phyloP scores from a whole-genome alignment of 1,140 invertebrate genomes.

The Drosophila nebulosa region DNA sequence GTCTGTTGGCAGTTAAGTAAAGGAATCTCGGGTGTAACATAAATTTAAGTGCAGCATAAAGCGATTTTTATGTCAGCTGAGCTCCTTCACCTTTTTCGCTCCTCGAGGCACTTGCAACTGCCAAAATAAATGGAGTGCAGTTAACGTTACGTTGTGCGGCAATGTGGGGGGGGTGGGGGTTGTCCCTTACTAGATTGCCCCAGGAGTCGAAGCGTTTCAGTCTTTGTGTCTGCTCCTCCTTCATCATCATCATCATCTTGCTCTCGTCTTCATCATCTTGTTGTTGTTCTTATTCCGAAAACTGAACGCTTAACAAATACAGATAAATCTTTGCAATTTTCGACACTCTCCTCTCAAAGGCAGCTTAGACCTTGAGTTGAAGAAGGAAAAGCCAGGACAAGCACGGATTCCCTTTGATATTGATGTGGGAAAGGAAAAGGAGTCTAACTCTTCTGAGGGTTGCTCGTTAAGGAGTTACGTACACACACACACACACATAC shows the following conservation, averaged over 20 bases:
- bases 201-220: slow-evolving; percentile 20
- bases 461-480: slow-evolving; percentile 60
- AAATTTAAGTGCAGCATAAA: slow-evolving; percentile 78
- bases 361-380: slow-evolving; percentile 27
- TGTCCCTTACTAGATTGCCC: slow-evolving; percentile 18
- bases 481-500: slow-evolving; percentile 10
- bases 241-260: neutral
- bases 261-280: neutral
- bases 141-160: slow-evolving; percentile 37
- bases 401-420: neutral
- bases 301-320: slow-evolving; percentile 50
- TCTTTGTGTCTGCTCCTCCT: neutral
- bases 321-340: slow-evolving; percentile 70
- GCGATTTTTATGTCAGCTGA: slow-evolving; percentile 63
- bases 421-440: neutral
- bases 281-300: neutral
- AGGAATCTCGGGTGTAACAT: slow-evolving; percentile 75
- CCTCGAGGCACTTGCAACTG: slow-evolving; percentile 41
- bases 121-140: slow-evolving; percentile 71
- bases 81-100: slow-evolving; percentile 24
- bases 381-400: slow-evolving; percentile 3
- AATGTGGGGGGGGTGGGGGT: neutral
- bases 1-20: slow-evolving; percentile 53
- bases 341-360: slow-evolving; percentile 33
- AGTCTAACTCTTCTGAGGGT: slow-evolving; percentile 28